Base-by-base conservation (phyloP, 2,888 invertebrate genomes). In the Malacosoma neustria region DNA sequence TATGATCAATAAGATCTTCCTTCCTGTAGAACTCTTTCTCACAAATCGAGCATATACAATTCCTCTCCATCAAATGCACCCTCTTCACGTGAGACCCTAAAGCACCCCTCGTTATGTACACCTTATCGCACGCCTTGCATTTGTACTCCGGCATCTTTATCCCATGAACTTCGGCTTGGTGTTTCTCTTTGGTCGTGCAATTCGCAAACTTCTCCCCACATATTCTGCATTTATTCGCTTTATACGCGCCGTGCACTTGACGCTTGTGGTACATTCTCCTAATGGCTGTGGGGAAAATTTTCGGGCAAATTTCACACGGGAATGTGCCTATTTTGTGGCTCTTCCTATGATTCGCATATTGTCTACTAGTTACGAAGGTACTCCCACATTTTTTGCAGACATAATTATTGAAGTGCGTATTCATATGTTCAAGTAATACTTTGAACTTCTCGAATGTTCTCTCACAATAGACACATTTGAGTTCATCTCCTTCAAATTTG, bases 251-350 rank as follows among this genome's bases (percentile, higher is more conserved):
- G 32, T 76, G 84, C 1, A 62, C 62, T 1, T 59, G 61, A 11
- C 63, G 65, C 35, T 74, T 71, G 34, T 87, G 87, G 0, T 64
- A 60, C 30, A 66, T 65, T 38, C 69, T 60, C 14, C 73, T 75
- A 4, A 67, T 56, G 1, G 62, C 51, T 0, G 75, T 81, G 5
- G 76, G 70, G 34, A 85, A 87, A 0, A 70, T 55, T 44, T 76
- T 73, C 0, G 67, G 47, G 41, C 87, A 87, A 6, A 49, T 47
- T 11, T 47, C 43, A 40, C 76, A 76, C 1, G 49, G 37, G 39
- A 62, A 72, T 0, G 48, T 37, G 0, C 72, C 68, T 3, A 51
- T 49, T 11, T 61, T 51, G 38, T 74, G 72, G 0, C 48, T 57
- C 3, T 50, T 43, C 0, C 41, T 46, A 34, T 38, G 50, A 54